phyloP scores from a whole-genome alignment of 2,888 invertebrate genomes.

The Athalia rosae region DNA sequence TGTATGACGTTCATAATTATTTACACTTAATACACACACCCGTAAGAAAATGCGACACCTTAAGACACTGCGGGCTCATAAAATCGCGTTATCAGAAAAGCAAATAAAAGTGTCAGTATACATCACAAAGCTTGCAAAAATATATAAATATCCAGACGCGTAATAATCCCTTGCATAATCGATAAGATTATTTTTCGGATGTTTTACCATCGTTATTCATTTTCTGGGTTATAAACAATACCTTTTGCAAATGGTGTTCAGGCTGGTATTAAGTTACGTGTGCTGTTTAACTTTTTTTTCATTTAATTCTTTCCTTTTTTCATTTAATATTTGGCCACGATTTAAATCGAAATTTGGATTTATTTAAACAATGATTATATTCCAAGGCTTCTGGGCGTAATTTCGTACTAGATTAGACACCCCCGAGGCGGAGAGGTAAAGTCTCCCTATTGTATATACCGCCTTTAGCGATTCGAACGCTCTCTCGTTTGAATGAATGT shows the following conservation, averaged over 20 bases:
- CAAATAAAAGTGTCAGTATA: background rate
- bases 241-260: background rate
- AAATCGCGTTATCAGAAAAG: background rate
- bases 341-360: background rate
- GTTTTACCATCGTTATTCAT: background rate
- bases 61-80: background rate
- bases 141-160: background rate
- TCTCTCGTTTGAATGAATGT: slow-evolving; percentile 28
- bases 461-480: slow-evolving; percentile 25
- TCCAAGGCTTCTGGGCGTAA: slow-evolving; percentile 9
- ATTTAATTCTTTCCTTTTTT: background rate
- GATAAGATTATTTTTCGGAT: background rate
- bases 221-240: background rate
- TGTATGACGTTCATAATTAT: slow-evolving; percentile 6
- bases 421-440: background rate
- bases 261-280: background rate
- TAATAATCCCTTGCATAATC: background rate
- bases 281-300: background rate
- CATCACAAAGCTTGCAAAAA: background rate
- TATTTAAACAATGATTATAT: slow-evolving; percentile 28
- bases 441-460: slow-evolving; percentile 15
- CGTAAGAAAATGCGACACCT: background rate
- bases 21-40: slow-evolving; percentile 7
- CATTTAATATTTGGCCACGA: slow-evolving; percentile 12
- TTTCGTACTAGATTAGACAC: background rate